Evolutionary conservation across 2,888 invertebrate species (phyloP), one percentile per base, ranked within the genome.

Genomic region (Nowickia ferox): DNA sequence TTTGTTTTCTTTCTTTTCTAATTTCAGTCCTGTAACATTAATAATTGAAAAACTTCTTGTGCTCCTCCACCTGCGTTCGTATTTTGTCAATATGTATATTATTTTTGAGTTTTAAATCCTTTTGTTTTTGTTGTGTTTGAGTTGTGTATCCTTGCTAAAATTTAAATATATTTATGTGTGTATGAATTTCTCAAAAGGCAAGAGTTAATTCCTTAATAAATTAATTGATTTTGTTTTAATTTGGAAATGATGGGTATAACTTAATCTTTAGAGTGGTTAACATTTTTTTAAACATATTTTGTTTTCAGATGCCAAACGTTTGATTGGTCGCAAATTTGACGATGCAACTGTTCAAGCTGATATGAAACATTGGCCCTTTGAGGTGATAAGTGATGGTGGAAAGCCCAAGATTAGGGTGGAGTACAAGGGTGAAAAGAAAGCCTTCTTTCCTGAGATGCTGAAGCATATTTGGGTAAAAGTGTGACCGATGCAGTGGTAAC

Each of bases 321-420:
- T 99, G 91, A 98, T 99, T 93, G 98, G 98, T 84, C 96, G 98
- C 90, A 96, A 96, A 89, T 98, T 96, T 93, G 96, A 96, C 88
- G 98, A 98, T 93, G 94, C 95, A 74, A 96, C 97, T 8, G 97
- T 99, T 68, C 98, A 99, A 94, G 95, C 95, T 84, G 98, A 98
- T 92, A 96, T 98, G 95, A 97, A 98, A 93, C 97, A 97, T 93
- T 98, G 98, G 96, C 98, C 98, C 51, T 98, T 98, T 91, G 97
- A 96, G 92, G 97, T 98, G 1, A 93, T 96, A 91, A 96, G 95
- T 92, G 96, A 96, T 91, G 95, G 94, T 83, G 96, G 96, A 65
- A 97, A 96, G 93, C 97, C 97, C 83, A 96, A 96, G 93, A 96
- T 97, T 87, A 94, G 96, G 91, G 97, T 97, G 48, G 94, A 96